phyloP scores from a whole-genome alignment of 2,113 vertebrate genomes.

The Epinephelus moara region DNA sequence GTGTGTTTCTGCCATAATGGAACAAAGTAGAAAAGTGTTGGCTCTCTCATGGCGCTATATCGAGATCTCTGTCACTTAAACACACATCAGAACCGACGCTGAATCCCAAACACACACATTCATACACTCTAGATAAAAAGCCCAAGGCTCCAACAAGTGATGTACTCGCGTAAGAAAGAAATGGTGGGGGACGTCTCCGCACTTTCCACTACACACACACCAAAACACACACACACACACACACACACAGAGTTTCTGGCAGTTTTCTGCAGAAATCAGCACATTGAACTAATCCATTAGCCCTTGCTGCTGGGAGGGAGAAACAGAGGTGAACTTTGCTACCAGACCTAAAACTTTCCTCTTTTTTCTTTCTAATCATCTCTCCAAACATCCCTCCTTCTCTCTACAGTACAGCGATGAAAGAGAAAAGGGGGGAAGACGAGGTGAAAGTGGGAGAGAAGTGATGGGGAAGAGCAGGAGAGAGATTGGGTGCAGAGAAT shows the following conservation, averaged over 20 bases:
- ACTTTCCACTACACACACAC: constrained; percentile 20
- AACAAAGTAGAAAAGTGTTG: constrained; percentile 77
- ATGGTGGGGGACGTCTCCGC: constrained; percentile 11
- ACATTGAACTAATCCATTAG: constrained; percentile 78
- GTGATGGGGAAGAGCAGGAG: not conserved
- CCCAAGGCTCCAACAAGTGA: constrained; percentile 55
- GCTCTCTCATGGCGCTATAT: constrained; percentile 62
- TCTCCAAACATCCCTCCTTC: constrained; percentile 27
- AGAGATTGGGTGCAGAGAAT: not conserved
- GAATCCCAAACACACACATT: constrained; percentile 12
- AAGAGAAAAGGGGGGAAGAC: not conserved
- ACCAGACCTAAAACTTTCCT: constrained; percentile 43
- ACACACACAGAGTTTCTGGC: constrained; percentile 4
- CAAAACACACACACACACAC: constrained; percentile 38
- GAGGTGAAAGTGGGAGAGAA: constrained; percentile 15
- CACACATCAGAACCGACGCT: constrained; percentile 10
- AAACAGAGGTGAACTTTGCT: constrained; percentile 49
- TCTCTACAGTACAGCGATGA: not conserved
- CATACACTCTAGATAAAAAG: constrained; percentile 34
- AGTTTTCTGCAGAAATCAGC: constrained; percentile 75
- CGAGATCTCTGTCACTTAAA: constrained; percentile 53
- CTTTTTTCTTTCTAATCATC: constrained; percentile 38
- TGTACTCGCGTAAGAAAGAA: constrained; percentile 23
- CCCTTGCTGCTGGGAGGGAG: constrained; percentile 40
- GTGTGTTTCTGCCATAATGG: constrained; percentile 77